phyloP scores from a whole-genome alignment of 2,113 vertebrate genomes.

The Emydura subglobosa region DNA sequence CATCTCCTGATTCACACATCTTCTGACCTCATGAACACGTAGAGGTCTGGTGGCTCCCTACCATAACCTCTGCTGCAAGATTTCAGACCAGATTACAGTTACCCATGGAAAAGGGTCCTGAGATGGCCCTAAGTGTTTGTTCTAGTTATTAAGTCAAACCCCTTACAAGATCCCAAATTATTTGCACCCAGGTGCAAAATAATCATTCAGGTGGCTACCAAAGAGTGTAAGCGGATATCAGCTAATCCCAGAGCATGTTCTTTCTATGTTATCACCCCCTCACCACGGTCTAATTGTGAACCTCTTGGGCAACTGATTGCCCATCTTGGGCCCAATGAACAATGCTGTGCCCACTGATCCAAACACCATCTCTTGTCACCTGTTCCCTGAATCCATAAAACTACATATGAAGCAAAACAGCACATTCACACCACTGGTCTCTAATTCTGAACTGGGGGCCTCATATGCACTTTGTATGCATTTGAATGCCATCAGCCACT shows the following conservation, averaged over 20 bases:
- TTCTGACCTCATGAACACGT: neutral
- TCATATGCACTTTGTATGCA: neutral
- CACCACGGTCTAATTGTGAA: neutral
- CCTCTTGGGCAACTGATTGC: neutral
- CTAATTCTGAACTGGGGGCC: neutral
- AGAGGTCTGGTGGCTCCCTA: neutral
- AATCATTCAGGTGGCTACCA: neutral
- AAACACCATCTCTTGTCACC: neutral
- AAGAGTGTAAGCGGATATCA: neutral
- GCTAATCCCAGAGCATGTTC: neutral
- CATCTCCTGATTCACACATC: neutral
- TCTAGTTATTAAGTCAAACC: neutral
- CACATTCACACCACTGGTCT: neutral
- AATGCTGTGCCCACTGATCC: neutral
- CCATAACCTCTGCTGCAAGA: neutral
- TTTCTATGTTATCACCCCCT: neutral
- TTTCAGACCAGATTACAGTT: neutral
- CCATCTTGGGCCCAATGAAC: neutral
- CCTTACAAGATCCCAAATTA: neutral
- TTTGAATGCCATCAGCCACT: neutral
- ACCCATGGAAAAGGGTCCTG: neutral
- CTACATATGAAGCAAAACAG: neutral
- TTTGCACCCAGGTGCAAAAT: neutral
- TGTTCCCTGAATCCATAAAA: neutral
- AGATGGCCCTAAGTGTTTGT: neutral